Percentiles rank a stretch among this genome's conserved stretches.
phyloP scores from a whole-genome alignment of 2,113 vertebrate species.

The Phycodurus eques region DNA sequence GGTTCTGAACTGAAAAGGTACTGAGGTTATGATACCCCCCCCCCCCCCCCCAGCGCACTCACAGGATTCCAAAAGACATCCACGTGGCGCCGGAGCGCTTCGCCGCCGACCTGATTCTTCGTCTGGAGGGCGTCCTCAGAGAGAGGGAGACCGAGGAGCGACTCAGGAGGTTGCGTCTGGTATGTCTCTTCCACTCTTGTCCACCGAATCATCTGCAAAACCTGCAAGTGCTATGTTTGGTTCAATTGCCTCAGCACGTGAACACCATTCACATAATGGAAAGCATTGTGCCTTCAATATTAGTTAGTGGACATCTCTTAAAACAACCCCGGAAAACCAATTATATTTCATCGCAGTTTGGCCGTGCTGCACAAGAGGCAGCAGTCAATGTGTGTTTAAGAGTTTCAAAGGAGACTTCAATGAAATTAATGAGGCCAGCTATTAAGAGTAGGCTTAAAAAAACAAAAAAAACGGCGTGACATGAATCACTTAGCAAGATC shows the following conservation, averaged over 20 bases:
- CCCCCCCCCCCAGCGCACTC: conserved; percentile 74
- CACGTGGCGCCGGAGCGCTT: conserved; percentile 91
- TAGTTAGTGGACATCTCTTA: neutral
- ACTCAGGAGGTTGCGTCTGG: conserved; percentile 85
- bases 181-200: conserved; percentile 43
- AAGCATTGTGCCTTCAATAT: neutral
- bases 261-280: neutral
- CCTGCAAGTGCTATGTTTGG: neutral
- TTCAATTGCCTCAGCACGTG: neutral
- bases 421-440: conserved; percentile 61
- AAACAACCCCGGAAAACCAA: neutral
- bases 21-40: conserved; percentile 22
- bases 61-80: conserved; percentile 91
- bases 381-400: conserved; percentile 29
- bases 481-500: conserved; percentile 53
- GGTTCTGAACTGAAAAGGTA: neutral
- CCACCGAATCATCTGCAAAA: neutral
- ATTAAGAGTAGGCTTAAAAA: conserved; percentile 40
- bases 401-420: conserved; percentile 54
- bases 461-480: neutral
- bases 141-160: conserved; percentile 86
- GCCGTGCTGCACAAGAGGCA: neutral
- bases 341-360: conserved; percentile 3
- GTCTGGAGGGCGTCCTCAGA: conserved; percentile 84
- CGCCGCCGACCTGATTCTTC: conserved; percentile 88